These are phyloP conservation scores for Maconellicoccus hirsutus DNA, from an alignment of 1,140 invertebrate genomes.

Conservation along the genomic window DNA sequence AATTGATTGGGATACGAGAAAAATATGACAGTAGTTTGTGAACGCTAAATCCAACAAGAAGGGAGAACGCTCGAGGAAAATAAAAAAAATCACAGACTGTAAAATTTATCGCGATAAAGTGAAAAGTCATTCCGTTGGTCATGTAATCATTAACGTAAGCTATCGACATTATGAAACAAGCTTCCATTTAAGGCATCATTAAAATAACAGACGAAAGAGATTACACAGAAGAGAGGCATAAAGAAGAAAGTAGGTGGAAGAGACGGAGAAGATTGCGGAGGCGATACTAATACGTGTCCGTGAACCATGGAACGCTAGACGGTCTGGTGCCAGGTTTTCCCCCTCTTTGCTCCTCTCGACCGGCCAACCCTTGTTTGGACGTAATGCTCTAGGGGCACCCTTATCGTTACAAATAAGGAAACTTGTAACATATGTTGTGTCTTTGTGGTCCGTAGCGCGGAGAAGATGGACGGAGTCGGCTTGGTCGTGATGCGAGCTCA, in stretches of 20 bases:
- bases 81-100: neutral
- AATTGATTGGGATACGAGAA: no score
- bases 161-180: neutral
- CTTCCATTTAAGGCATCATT: slow-evolving; percentile 8
- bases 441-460: neutral
- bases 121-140: neutral
- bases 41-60: no score
- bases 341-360: neutral
- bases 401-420: neutral
- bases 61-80: no score
- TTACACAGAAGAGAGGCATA: neutral
- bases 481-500: no score
- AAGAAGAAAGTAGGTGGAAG: slow-evolving; percentile 7
- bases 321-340: slow-evolving; percentile 6
- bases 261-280: neutral
- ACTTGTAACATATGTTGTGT: neutral
- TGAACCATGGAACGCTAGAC: neutral
- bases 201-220: slow-evolving; percentile 4
- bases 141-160: slow-evolving; percentile 9
- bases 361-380: neutral
- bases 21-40: no score
- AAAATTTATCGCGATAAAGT: slow-evolving; percentile 1
- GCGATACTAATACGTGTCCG: slow-evolving; percentile 2
- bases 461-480: no score
- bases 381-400: neutral